Conservation (phyloP, 2,113 vertebrate genomes). For the Orycteropus afer region DNA sequence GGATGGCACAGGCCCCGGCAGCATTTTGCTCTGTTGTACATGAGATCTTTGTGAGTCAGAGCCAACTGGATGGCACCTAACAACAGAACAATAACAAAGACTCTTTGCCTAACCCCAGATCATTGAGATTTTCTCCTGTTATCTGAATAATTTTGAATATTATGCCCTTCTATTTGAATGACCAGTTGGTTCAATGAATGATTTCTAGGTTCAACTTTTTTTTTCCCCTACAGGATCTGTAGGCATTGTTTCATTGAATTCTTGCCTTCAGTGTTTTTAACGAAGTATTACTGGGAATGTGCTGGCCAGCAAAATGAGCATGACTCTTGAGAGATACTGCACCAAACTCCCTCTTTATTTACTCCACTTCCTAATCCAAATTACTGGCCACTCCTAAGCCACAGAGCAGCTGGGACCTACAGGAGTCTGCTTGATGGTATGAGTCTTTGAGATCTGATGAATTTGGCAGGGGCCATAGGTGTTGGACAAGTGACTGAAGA, state of each 20-base stretch:
- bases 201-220: background rate
- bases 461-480: background rate
- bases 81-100: too few relatives aligned
- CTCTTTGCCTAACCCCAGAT: background rate
- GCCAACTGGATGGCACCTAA: too few relatives aligned
- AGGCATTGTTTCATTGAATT: background rate
- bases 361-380: background rate
- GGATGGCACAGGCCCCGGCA: too few relatives aligned
- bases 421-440: background rate
- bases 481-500: background rate
- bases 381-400: background rate
- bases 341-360: too few relatives aligned
- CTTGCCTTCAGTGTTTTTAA: background rate
- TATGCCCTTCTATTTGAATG: background rate
- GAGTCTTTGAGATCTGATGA: background rate
- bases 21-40: too few relatives aligned
- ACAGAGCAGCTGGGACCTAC: background rate
- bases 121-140: background rate
- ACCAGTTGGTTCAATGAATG: background rate
- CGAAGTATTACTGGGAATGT: background rate
- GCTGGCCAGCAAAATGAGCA: background rate
- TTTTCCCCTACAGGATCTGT: background rate
- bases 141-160: background rate
- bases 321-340: background rate
- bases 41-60: too few relatives aligned